Evolutionary conservation across 2,797 vertebrate genomes (phyloP).

Genomic region (Molossus alvarezi): DNA sequence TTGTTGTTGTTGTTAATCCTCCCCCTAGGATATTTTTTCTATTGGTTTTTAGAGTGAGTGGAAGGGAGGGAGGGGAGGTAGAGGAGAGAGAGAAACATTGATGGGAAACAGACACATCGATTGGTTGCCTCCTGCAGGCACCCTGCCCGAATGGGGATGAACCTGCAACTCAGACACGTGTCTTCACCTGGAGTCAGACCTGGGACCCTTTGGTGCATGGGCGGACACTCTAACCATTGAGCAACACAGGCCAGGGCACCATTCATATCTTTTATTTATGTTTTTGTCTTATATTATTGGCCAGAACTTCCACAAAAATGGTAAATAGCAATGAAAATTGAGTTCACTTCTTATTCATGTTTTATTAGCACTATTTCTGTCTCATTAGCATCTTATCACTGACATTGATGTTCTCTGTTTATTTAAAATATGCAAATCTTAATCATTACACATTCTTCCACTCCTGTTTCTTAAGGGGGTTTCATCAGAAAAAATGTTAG

Average conservation of each 20-base stretch:
- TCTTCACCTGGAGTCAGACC: too few species aligned
- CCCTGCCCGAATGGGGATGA: too few species aligned
- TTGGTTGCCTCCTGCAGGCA: too few species aligned
- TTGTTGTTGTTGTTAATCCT: too few species aligned
- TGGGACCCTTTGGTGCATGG: too few species aligned
- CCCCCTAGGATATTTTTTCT: too few species aligned
- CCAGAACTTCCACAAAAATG: background rate
- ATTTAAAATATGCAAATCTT: background rate
- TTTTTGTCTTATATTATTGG: constrained; percentile 16
- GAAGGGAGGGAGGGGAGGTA: too few species aligned
- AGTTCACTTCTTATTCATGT: background rate
- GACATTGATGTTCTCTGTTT: background rate
- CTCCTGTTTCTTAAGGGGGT: background rate
- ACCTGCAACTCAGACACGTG: too few species aligned
- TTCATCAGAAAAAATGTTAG: constrained; percentile 11
- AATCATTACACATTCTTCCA: background rate
- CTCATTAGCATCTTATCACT: background rate
- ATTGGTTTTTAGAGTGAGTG: too few species aligned
- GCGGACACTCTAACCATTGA: too few species aligned
- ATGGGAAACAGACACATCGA: too few species aligned
- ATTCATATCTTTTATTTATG: background rate
- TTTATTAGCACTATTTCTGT: background rate
- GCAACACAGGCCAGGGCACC: background rate
- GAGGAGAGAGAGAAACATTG: too few species aligned
- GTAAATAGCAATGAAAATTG: background rate